A percentile compares a stretch with the other conserved stretches of the same genome.
Conservation (phyloP, 2,797 vertebrate species). For the Coregonus ussuriensis region DNA sequence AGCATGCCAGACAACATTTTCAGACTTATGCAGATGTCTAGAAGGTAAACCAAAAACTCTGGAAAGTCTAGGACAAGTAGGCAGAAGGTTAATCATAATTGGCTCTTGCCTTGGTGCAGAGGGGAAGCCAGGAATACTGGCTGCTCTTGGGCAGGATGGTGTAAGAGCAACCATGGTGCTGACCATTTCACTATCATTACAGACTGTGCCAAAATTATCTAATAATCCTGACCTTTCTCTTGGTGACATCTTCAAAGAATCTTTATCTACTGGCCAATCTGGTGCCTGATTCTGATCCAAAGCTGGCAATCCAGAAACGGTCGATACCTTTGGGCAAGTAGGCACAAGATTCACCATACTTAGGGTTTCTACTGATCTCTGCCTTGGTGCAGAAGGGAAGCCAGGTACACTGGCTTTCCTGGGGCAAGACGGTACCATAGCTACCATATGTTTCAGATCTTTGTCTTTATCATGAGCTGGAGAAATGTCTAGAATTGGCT, state of each 20-base stretch:
- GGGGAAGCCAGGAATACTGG: conserved; percentile 12
- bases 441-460: conserved; percentile 13
- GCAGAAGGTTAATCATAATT: conserved; percentile 16
- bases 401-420: not conserved
- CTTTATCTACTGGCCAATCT: not conserved
- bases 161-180: conserved; percentile 8
- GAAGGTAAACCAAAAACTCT: conserved; percentile 19
- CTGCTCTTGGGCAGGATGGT: not conserved
- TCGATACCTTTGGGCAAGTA: conserved; percentile 7
- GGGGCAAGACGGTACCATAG: conserved; percentile 34
- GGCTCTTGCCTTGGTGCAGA: not conserved
- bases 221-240: not conserved
- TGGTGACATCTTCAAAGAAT: not conserved
- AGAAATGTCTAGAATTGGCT: conserved; percentile 5
- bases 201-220: not conserved
- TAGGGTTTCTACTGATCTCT: not conserved
- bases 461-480: conserved; percentile 11
- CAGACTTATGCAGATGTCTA: not conserved
- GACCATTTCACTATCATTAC: conserved; percentile 1
- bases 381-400: conserved; percentile 1
- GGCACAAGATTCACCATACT: not conserved
- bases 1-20: not conserved
- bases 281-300: not conserved
- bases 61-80: conserved; percentile 1
- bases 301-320: conserved; percentile 13